phyloP scores from a whole-genome alignment of 2,888 invertebrate species.

The Cataglyphis rosenhaueri region DNA sequence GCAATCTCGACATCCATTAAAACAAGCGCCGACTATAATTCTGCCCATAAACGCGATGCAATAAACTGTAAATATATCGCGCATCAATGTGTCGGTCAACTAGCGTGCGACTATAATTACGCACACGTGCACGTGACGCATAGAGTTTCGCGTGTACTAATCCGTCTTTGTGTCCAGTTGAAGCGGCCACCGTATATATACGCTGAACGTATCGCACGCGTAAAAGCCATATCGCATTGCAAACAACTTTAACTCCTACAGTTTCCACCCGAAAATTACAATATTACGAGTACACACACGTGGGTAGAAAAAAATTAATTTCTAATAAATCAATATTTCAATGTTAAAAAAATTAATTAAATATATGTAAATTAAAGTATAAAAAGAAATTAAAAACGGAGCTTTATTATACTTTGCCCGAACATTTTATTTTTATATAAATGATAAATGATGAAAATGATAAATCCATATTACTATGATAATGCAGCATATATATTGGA shows the following conservation, averaged over 20 bases:
- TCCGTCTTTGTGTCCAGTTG: conserved; percentile 43
- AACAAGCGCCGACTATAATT: conserved; percentile 46
- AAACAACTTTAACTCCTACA: not conserved
- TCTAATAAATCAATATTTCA: not conserved
- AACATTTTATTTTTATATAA: not conserved
- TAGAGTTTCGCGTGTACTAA: conserved; percentile 22
- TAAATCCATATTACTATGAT: not conserved
- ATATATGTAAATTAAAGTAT: not conserved
- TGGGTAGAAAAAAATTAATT: not conserved
- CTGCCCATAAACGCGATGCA: conserved; percentile 42
- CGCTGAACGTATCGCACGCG: not conserved
- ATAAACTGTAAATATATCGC: conserved; percentile 49
- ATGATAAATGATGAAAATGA: conserved; percentile 7
- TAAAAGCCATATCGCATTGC: conserved; percentile 6
- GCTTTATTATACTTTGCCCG: not conserved
- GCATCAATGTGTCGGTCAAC: conserved; percentile 43
- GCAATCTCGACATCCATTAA: conserved; percentile 53
- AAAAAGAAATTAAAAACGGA: not conserved
- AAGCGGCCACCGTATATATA: conserved; percentile 23
- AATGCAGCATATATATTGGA: not conserved
- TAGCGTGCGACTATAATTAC: conserved; percentile 31
- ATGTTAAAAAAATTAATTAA: conserved; percentile 18
- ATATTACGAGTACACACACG: not conserved
- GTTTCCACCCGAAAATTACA: not conserved
- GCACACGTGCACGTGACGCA: conserved; percentile 26